Percentiles rank a stretch among this genome's conserved stretches.
phyloP scores from a whole-genome alignment of 2,888 invertebrate species.

The Sinotaia quadrata region DNA sequence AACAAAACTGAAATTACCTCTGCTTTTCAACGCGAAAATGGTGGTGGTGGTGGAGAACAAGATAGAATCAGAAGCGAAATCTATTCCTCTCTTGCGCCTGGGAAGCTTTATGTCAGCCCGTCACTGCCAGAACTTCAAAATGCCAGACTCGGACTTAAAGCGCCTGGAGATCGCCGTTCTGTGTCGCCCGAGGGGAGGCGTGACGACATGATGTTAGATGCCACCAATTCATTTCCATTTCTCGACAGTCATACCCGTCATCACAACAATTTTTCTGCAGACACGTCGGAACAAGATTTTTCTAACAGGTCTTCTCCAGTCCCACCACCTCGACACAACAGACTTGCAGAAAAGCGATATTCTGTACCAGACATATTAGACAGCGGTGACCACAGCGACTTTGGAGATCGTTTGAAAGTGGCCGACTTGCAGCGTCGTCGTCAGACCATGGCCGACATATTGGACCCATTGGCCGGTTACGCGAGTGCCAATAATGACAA shows the following conservation, averaged over 20 bases:
- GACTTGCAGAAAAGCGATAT: conserved; percentile 20
- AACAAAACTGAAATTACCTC: background rate
- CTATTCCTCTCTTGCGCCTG: background rate
- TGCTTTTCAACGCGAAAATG: background rate
- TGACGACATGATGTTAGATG: background rate
- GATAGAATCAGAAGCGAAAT: background rate
- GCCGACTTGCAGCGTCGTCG: conserved; percentile 10
- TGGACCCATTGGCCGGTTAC: background rate
- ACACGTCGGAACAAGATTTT: background rate
- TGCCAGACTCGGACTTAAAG: background rate
- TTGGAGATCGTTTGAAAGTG: background rate
- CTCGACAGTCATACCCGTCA: background rate
- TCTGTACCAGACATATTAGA: conserved; percentile 34
- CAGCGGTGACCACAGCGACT: background rate
- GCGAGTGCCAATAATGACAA: background rate
- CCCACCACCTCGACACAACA: background rate
- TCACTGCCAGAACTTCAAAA: background rate
- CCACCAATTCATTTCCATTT: background rate
- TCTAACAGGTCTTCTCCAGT: conserved; percentile 1
- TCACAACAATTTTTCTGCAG: background rate
- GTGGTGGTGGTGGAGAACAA: no score
- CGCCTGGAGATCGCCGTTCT: background rate
- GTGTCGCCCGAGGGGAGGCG: background rate
- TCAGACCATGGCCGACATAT: conserved; percentile 27
- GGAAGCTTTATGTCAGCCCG: background rate